phyloP scores from a whole-genome alignment of 2,113 vertebrate species.

The Bos javanicus region DNA sequence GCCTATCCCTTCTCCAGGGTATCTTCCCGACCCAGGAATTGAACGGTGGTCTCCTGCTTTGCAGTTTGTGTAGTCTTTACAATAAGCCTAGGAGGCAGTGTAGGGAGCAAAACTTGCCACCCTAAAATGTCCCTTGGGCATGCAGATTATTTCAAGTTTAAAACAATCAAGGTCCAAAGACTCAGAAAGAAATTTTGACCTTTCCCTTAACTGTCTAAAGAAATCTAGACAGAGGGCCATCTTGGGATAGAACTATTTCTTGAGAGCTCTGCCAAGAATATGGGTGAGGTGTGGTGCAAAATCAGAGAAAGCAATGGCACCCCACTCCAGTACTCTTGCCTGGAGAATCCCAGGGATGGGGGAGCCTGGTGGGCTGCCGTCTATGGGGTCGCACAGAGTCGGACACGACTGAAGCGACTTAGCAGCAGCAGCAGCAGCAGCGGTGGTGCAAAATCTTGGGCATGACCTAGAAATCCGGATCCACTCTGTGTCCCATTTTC shows the following conservation, averaged over 20 bases:
- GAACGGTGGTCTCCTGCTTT: background rate
- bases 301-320: background rate
- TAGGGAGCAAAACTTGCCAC: background rate
- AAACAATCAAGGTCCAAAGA: background rate
- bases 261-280: background rate
- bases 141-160: background rate
- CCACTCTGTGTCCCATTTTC: background rate
- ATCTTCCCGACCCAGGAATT: background rate
- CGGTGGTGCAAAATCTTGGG: background rate
- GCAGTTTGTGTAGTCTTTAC: background rate
- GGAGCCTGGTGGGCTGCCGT: background rate
- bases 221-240: background rate
- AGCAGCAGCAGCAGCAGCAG: too few species aligned
- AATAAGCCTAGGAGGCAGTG: background rate
- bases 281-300: too few species aligned
- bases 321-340: background rate
- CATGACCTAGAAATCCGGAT: background rate
- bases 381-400: background rate
- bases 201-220: background rate
- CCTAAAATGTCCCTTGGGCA: background rate
- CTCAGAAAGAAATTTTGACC: background rate
- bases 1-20: background rate
- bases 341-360: background rate
- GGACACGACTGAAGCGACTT: background rate
- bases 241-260: background rate